Percentiles rank a stretch among this genome's conserved stretches.
Evolutionary conservation across 2,113 vertebrate species (phyloP).

Genomic region (Hypomesus transpacificus): DNA sequence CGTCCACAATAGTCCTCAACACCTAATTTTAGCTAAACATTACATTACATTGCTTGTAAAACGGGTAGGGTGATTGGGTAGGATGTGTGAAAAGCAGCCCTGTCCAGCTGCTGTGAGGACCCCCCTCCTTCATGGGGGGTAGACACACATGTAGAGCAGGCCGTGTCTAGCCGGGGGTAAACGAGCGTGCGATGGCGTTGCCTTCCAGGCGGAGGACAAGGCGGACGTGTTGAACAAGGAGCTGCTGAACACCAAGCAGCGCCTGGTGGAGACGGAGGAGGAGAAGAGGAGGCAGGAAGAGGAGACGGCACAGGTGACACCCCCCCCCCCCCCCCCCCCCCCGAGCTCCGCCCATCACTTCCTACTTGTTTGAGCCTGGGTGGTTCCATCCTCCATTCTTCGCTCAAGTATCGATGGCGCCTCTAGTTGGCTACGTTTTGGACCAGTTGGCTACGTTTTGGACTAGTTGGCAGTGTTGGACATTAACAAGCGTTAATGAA

Average conservation of each 20-base stretch:
- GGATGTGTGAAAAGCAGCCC: too few relatives aligned
- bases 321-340: too few relatives aligned
- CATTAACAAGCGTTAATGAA: too few relatives aligned
- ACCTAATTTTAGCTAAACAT: too few relatives aligned
- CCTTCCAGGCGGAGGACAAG: constrained; percentile 90
- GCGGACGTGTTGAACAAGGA: constrained; percentile 96
- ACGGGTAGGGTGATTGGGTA: neutral
- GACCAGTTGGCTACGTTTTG: too few relatives aligned
- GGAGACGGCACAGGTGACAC: constrained; percentile 88
- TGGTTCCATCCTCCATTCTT: neutral
- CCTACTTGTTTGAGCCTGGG: neutral
- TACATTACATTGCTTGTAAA: neutral
- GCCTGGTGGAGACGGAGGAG: constrained; percentile 92
- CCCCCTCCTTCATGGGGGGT: neutral
- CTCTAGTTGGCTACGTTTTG: too few relatives aligned
- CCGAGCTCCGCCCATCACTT: neutral
- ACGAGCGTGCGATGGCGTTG: neutral
- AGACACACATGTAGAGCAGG: too few relatives aligned
- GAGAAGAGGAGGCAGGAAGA: constrained; percentile 94
- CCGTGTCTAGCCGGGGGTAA: neutral
- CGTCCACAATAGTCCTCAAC: too few relatives aligned
- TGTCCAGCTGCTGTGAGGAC: neutral
- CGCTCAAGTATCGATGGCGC: too few relatives aligned
- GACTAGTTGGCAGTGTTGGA: too few relatives aligned
- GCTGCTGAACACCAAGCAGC: constrained; percentile 91